Evolutionary conservation across 2,113 vertebrate genomes (phyloP), one percentile per base, ranked within the genome.

Genomic region (Dermatemys mawii): DNA sequence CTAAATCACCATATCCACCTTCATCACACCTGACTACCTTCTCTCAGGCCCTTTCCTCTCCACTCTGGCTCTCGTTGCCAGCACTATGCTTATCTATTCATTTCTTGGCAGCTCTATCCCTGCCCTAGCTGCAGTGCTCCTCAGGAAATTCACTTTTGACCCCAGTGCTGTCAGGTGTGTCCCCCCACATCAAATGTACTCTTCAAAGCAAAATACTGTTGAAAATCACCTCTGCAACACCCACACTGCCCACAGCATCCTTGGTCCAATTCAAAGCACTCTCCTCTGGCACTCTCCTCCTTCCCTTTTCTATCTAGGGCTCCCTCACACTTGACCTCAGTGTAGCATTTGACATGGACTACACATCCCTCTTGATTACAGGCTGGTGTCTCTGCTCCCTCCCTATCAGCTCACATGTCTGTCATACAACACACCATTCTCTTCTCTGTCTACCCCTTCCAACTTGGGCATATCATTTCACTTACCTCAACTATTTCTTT

Each of bases 21-120:
- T 84, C 57, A 55, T 19, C 50, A 76, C 60, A 48, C 16, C 5
- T 48, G 67, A n/a, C 2, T 55, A 76, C 24, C 44, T 76, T 21
- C 51, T 83, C 54, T 87, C 24, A 10, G 22, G 24, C 26, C 46
- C 22, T 51, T 78, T 13, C 17, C 81, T 57, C 51, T 60, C 24
- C n/a, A 29, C 13, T 32, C 1, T 17, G 38, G 38, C 1, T 12
- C 26, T 12, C 27, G 0, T 2, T 41, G 0, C 16, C 76, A 78
- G 27, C 44, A 41, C 35, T 0, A 29, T n/a, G 76, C 48, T 32
- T 76, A 41, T 54, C 0, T 41, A 26, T 76, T 76, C 26, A 13
- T 76, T 76, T 84, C 81, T 80, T 48, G 57, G 14, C 53, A 84
- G 26, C 29, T 49, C 44, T 0, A 0, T 35, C 75, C 82, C 67